A percentile compares a stretch with the other conserved stretches of the same genome.
phyloP scores from a whole-genome alignment of 1,140 invertebrate species.

The Drosophila dunni region DNA sequence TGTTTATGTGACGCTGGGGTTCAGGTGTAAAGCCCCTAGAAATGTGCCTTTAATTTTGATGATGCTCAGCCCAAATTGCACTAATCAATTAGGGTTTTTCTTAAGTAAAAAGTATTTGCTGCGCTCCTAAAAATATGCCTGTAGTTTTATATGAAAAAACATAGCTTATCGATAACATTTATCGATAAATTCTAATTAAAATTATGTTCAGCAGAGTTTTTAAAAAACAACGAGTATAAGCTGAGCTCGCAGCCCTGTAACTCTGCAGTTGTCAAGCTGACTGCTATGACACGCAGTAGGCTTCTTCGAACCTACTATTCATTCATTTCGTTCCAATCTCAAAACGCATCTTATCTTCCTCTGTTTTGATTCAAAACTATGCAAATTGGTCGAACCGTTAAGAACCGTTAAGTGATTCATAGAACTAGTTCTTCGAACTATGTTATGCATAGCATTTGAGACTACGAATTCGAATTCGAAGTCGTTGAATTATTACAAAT shows the following conservation, averaged over 20 bases:
- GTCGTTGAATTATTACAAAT: neutral
- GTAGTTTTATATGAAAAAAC: too few relatives aligned
- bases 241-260: neutral
- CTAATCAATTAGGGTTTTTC: too few relatives aligned
- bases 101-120: too few relatives aligned
- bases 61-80: too few relatives aligned
- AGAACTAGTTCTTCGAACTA: slow-evolving; percentile 37
- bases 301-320: neutral
- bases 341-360: too few relatives aligned
- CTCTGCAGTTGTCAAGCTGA: slow-evolving; percentile 4
- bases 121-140: too few relatives aligned
- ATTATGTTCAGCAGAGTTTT: too few relatives aligned
- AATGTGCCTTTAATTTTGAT: slow-evolving; percentile 22
- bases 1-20: slow-evolving; percentile 10
- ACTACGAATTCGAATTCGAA: too few relatives aligned
- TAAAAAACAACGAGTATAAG: neutral
- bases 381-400: neutral
- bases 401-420: slow-evolving; percentile 43
- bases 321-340: neutral
- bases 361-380: slow-evolving; percentile 1
- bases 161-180: neutral
- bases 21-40: slow-evolving; percentile 33
- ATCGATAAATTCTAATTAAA: neutral
- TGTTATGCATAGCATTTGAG: slow-evolving; percentile 7
- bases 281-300: slow-evolving; percentile 1